Evolutionary conservation across 92 coral and sea anemone genomes (phyloP).

Genomic region (Zoanthus solanderi): DNA sequence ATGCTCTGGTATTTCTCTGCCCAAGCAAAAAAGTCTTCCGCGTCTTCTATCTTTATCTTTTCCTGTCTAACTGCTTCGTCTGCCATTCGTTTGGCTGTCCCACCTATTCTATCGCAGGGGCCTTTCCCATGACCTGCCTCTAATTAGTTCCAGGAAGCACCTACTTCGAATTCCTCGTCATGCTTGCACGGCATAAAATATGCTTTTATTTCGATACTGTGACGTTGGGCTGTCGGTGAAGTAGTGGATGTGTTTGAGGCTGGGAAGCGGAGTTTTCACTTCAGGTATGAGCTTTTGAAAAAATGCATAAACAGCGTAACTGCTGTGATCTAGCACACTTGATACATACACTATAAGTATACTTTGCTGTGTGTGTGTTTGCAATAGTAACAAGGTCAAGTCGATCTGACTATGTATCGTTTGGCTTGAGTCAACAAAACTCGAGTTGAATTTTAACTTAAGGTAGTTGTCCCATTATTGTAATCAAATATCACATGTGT

Average conservation of each 20-base stretch:
- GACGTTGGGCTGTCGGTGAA: too few species aligned
- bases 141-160: neutral
- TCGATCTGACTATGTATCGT: slow-evolving; percentile 21
- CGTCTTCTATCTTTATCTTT: slow-evolving; percentile 50
- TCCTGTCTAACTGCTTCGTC: slow-evolving; percentile 43
- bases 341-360: too few species aligned
- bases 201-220: too few species aligned
- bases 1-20: slow-evolving; percentile 11
- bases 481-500: slow-evolving; percentile 36
- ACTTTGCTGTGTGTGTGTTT: neutral
- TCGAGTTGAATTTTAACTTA: slow-evolving; percentile 28
- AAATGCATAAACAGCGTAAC: too few species aligned
- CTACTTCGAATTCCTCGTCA: neutral
- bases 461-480: slow-evolving; percentile 19
- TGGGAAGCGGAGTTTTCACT: too few species aligned
- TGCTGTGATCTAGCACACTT: too few species aligned
- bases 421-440: slow-evolving; percentile 35
- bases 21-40: slow-evolving; percentile 58
- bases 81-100: neutral
- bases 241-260: too few species aligned
- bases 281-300: too few species aligned
- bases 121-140: neutral
- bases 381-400: slow-evolving; percentile 28
- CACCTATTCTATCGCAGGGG: neutral
- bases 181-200: neutral